These are phyloP conservation scores for Leptopilina drosophilae DNA, from an alignment of 2,888 invertebrate species.

Conservation along the genomic window DNA sequence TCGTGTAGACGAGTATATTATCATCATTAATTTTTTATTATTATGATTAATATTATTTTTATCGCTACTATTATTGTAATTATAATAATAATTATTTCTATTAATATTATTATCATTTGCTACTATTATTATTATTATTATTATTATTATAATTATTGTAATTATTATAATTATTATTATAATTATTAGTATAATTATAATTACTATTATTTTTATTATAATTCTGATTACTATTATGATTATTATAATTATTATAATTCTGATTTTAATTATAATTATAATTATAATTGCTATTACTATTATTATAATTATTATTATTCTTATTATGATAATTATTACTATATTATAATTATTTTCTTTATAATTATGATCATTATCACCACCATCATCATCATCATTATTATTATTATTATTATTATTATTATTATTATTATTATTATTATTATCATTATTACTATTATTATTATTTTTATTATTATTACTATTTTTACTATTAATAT, in stretches of 20 bases:
- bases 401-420: background rate
- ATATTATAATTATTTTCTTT: no score
- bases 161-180: background rate
- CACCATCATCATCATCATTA: background rate
- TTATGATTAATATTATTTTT: no score
- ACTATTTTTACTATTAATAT: no score
- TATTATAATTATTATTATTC: background rate
- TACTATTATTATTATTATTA: background rate
- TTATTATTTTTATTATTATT: no score
- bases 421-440: no score
- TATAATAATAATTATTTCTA: background rate
- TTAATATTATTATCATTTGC: no score
- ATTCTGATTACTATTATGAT: conserved; percentile 50
- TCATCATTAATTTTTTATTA: conserved; percentile 41
- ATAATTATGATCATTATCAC: no score
- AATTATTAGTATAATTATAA: background rate
- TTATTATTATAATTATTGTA: no score
- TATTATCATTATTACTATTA: no score
- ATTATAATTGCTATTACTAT: background rate
- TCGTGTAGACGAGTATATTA: conserved; percentile 57
- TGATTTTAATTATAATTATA: no score
- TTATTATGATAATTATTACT: no score
- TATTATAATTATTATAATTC: background rate
- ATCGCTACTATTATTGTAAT: no score
- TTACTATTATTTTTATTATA: background rate